Evolutionary conservation across 2,888 invertebrate species (phyloP).

Genomic region (Lapara coniferarum): DNA sequence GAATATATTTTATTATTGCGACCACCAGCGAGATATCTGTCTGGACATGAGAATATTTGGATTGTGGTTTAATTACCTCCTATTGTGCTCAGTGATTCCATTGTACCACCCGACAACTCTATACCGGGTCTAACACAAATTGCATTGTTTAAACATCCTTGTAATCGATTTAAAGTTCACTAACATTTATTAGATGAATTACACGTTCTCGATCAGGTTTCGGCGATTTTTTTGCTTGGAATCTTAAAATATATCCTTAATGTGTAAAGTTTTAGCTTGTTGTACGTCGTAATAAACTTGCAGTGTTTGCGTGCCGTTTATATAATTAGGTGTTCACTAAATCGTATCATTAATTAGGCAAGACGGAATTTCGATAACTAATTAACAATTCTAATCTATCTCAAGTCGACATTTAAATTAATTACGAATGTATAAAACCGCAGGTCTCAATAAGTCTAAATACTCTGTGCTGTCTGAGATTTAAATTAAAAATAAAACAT

Average conservation of each 20-base stretch:
- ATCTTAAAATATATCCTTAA: conserved; percentile 14
- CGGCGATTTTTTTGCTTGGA: not conserved
- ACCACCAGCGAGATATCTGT: conserved; percentile 76
- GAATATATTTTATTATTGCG: conserved; percentile 64
- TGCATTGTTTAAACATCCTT: conserved; percentile 40
- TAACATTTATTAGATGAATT: conserved; percentile 32
- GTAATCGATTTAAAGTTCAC: conserved; percentile 36
- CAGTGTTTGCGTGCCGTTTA: conserved; percentile 14
- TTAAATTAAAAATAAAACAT: conserved; percentile 10
- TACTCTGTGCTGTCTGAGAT: not conserved
- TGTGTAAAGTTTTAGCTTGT: not conserved
- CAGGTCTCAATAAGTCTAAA: no score
- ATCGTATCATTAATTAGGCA: conserved; percentile 6
- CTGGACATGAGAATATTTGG: conserved; percentile 76
- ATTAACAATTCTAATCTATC: conserved; percentile 10
- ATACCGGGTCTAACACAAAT: conserved; percentile 30
- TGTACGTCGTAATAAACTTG: conserved; percentile 13
- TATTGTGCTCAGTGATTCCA: conserved; percentile 71
- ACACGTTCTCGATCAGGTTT: conserved; percentile 9
- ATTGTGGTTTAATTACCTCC: conserved; percentile 80
- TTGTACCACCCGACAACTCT: conserved; percentile 38
- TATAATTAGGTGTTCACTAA: conserved; percentile 16
- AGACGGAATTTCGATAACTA: conserved; percentile 10
- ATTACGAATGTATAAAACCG: no score
- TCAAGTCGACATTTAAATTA: not conserved